Evolutionary conservation across 2,888 invertebrate species (phyloP), one percentile per base, ranked within the genome.

Genomic region (Drosophila putrida): DNA sequence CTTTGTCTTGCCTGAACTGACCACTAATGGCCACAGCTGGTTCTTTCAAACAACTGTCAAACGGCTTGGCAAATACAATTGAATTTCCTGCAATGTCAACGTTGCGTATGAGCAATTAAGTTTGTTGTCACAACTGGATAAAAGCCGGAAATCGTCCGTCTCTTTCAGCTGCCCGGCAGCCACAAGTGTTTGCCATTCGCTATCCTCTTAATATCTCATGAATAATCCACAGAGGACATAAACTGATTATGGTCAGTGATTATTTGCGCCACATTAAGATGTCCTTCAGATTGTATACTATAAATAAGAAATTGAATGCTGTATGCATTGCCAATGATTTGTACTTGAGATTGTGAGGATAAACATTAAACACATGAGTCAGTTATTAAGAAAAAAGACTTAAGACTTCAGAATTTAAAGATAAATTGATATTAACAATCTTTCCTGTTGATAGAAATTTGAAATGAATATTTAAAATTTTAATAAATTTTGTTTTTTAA

Each of bases 51-150:
- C 38, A 27, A 35, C 51, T 46, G 53, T 36, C 51, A 59, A 58
- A 53, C 50, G 38, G 38, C 55, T 53, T 49, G 28, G 33, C 44
- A 50, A 64, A 51, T 63, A 39, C 74, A 80, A 85, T 73, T 67
- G 71, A 75, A 77, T 74, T 69, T 64, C 50, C 41, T 28, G 9
- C 31, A 39, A 20, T n/a, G 70, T 1, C 60, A 55, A 70, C 69
- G 67, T 44, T 67, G 67, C 86, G 86, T 71, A 74, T 74, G 47
- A 76, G 60, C 65, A 79, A 88, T 77, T 64, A 61, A 46, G 11
- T n/a, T n/a, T n/a, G n/a, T 64, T 39, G 68, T 65, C 64, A 44
- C 67, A 54, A 47, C 38, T n/a, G 10, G 46, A 28, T 13, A 20
- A 49, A 65, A 27, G 9, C 33, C 43, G 43, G 25, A 44, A 25